Evolutionary conservation across 2,113 vertebrate genomes (phyloP).

Genomic region (Calonectris borealis): DNA sequence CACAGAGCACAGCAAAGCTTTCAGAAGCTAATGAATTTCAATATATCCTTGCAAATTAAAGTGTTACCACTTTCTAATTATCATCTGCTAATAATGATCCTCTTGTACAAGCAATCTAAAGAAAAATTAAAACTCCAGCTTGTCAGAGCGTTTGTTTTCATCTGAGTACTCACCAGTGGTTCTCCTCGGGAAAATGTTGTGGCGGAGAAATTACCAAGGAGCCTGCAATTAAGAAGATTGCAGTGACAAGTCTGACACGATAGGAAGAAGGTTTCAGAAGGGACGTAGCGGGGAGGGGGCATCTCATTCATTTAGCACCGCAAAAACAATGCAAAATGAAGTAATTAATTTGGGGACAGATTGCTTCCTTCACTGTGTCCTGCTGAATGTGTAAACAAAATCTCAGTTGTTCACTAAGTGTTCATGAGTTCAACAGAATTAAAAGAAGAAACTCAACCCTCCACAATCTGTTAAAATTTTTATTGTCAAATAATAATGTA

Average conservation of each 20-base stretch:
- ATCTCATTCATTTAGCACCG: slow-evolving; percentile 62
- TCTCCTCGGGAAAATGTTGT: slow-evolving; percentile 14
- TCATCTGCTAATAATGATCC: slow-evolving; percentile 64
- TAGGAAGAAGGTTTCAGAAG: slow-evolving; percentile 47
- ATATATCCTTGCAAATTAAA: slow-evolving; percentile 58
- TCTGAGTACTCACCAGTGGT: slow-evolving; percentile 21
- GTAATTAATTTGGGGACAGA: slow-evolving; percentile 67
- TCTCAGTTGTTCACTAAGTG: slow-evolving; percentile 19
- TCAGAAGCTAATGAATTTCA: slow-evolving; percentile 53
- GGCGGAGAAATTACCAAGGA: slow-evolving; percentile 51
- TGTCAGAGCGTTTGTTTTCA: slow-evolving; percentile 55
- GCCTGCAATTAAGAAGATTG: slow-evolving; percentile 65
- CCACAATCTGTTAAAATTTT: neutral
- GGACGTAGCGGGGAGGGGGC: neutral
- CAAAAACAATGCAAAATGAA: slow-evolving; percentile 49
- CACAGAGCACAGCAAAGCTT: neutral
- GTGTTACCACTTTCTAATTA: slow-evolving; percentile 56
- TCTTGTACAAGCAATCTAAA: slow-evolving; percentile 54
- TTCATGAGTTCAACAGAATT: slow-evolving; percentile 22
- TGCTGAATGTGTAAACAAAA: slow-evolving; percentile 66
- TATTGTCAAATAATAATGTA: neutral
- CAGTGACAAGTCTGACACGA: slow-evolving; percentile 47
- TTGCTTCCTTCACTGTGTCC: slow-evolving; percentile 57
- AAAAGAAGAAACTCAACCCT: neutral
- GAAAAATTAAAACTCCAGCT: slow-evolving; percentile 47